These are phyloP conservation scores for Tenrec ecaudatus DNA, from an alignment of 2,113 vertebrate genomes.

Conservation along the genomic window DNA sequence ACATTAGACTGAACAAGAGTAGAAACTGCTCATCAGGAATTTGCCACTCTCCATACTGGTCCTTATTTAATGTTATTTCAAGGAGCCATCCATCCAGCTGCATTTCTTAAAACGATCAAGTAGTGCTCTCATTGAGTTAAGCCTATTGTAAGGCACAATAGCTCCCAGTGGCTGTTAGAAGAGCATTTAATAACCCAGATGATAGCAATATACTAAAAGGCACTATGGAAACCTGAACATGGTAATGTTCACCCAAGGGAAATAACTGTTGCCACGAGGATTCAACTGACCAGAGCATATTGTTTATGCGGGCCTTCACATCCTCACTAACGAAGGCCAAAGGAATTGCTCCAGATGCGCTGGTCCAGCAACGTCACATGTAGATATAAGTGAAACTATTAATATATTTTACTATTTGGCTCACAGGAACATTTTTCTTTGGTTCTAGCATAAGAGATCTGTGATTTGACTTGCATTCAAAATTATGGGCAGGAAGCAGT, in stretches of 20 bases:
- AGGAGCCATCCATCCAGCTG: background rate
- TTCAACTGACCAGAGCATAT: background rate
- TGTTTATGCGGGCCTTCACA: conserved; percentile 17
- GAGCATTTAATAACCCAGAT: conserved; percentile 48
- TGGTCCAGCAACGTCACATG: conserved; percentile 26
- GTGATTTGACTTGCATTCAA: conserved; percentile 62
- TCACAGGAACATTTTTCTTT: conserved; percentile 46
- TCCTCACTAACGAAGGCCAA: conserved; percentile 12
- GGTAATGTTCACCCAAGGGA: background rate
- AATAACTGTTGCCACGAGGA: background rate
- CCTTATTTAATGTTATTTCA: conserved; percentile 5
- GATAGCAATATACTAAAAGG: background rate
- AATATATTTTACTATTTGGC: background rate
- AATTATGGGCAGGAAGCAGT: conserved; percentile 61
- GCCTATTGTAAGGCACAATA: background rate
- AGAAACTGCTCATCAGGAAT: background rate
- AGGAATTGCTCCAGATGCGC: background rate
- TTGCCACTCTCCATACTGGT: background rate
- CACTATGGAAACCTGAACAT: background rate
- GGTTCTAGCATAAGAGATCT: conserved; percentile 52
- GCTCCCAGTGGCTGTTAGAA: conserved; percentile 1
- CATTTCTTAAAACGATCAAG: background rate
- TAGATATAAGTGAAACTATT: conserved; percentile 42
- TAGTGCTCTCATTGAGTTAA: background rate
- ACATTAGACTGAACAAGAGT: background rate